phyloP scores from a whole-genome alignment of 2,113 vertebrate species.

The Pygoscelis antarcticus region DNA sequence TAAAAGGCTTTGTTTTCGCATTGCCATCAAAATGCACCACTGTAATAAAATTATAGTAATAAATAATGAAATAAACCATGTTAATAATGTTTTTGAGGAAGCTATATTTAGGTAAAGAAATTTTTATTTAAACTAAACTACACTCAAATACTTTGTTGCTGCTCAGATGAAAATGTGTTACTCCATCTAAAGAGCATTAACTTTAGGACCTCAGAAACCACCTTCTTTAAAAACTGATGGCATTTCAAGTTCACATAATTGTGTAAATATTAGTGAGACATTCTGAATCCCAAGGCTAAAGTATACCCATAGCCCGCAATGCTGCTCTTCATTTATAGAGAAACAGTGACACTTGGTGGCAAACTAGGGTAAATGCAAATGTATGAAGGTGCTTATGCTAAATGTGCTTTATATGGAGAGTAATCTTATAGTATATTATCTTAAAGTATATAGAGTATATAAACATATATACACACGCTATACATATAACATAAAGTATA shows the following conservation, averaged over 20 bases:
- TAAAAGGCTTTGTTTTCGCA: background rate
- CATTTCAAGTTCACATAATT: background rate
- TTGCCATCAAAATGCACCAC: background rate
- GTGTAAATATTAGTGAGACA: background rate
- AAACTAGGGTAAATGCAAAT: background rate
- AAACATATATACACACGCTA: too few species aligned
- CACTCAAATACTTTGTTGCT: background rate
- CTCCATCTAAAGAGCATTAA: background rate
- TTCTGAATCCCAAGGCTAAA: background rate
- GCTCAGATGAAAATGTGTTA: background rate
- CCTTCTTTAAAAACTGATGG: background rate
- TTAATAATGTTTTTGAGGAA: background rate
- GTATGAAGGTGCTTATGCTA: background rate
- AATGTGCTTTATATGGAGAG: background rate
- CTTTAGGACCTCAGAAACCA: background rate
- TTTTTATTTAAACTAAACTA: background rate
- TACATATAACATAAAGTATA: too few species aligned
- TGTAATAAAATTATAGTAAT: background rate
- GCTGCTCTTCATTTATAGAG: background rate
- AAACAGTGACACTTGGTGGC: slow-evolving; percentile 46
- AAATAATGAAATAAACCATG: background rate
- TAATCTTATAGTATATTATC: background rate
- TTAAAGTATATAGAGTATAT: too few species aligned
- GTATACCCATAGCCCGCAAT: fast-evolving
- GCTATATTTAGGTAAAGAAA: background rate